Base-by-base conservation (phyloP, 2,888 invertebrate genomes). In the Terebella lapidaria region DNA sequence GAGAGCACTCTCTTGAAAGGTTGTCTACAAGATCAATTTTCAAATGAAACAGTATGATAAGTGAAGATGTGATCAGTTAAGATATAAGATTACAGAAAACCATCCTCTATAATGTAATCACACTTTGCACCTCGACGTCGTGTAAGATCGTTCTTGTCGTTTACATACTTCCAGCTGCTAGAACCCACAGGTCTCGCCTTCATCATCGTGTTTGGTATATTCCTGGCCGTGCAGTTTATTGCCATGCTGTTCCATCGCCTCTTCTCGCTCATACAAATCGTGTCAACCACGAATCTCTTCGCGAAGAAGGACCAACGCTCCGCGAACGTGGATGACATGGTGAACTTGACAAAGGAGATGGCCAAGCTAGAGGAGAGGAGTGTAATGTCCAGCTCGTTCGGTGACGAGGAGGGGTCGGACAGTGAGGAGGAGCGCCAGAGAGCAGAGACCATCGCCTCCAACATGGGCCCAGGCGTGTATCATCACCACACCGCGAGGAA, bases 131-230 rank as follows among this genome's bases (percentile, higher is more conserved):
- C n/a, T n/a, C n/a, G n/a, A n/a, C n/a, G n/a, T n/a, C n/a, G n/a
- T n/a, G n/a, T n/a, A n/a, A n/a, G n/a, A n/a, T n/a, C n/a, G n/a
- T n/a, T n/a, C n/a, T n/a, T n/a, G n/a, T n/a, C n/a, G n/a, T n/a
- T n/a, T n/a, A n/a, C n/a, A n/a, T n/a, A 65, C 24, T 86, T 97
- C 80, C 91, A 91, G 85, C 94, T 94, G 81, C 86, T 97, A 24
- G 75, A 87, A 95, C 61, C 66, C 1, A 58, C 71, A n/a, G 74
- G 76, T 3, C 63, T 77, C 30, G 27, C 72, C 57, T 78, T 77
- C 59, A 66, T 77, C 18, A 56, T 73, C 10, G 70, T 74, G 51
- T 74, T 74, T 59, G 59, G 72, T 1, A 20, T 72, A 2, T 68
- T 77, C 15, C 64, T 78, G 22, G 3, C 72, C 1, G 64, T 77